These are phyloP conservation scores for Sisor rabdophorus DNA, from an alignment of 2,113 vertebrate species.

Conservation along the genomic window DNA sequence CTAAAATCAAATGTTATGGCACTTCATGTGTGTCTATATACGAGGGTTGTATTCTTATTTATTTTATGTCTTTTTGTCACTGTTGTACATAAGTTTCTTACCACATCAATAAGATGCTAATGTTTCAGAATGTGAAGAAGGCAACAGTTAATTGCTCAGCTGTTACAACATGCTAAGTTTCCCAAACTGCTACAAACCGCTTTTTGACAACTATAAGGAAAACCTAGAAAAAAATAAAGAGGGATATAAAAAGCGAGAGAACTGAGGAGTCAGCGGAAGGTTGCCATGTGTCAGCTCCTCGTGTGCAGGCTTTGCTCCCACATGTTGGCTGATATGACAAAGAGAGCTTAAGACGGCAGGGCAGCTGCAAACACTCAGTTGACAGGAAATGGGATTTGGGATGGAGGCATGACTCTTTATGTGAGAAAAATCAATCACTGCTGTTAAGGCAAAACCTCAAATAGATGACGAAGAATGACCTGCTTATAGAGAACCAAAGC, in stretches of 20 bases:
- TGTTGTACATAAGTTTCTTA: background rate
- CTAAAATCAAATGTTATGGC: background rate
- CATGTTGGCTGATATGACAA: conserved; percentile 47
- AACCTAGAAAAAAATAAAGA: conserved; percentile 29
- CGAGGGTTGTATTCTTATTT: conserved; percentile 14
- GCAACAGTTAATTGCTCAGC: conserved; percentile 8
- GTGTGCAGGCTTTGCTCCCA: conserved; percentile 36
- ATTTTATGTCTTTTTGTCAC: background rate
- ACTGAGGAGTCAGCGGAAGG: conserved; percentile 47
- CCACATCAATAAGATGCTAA: background rate
- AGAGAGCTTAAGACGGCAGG: conserved; percentile 36
- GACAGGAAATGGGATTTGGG: conserved; percentile 45
- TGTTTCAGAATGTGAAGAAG: background rate
- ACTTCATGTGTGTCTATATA: conserved; percentile 1
- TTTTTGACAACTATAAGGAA: conserved; percentile 39
- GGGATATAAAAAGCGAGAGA: conserved; percentile 37
- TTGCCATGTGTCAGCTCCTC: conserved; percentile 48
- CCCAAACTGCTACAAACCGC: conserved; percentile 9
- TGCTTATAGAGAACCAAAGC: conserved; percentile 9
- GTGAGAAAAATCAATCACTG: conserved; percentile 28
- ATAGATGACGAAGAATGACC: background rate
- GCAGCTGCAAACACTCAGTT: conserved; percentile 47
- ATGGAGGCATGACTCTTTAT: conserved; percentile 36
- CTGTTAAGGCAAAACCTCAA: conserved; percentile 13
- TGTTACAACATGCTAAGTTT: conserved; percentile 25